A percentile compares a stretch with the other conserved stretches of the same genome.
Evolutionary conservation across 2,888 invertebrate genomes (phyloP).

Genomic region (Volucella inanis): DNA sequence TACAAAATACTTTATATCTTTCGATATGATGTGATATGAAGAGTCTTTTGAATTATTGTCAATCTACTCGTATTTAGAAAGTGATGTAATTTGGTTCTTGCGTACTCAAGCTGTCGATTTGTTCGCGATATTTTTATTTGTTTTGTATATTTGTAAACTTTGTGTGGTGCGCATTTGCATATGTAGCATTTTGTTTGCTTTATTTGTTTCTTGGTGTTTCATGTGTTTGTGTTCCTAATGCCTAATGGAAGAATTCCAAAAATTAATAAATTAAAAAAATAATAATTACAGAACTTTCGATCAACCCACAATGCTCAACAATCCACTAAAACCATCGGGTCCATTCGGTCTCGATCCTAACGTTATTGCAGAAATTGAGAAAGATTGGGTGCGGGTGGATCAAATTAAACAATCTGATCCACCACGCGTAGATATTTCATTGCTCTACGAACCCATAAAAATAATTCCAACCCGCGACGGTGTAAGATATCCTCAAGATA

Average conservation of each 20-base stretch:
- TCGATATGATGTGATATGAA: too few relatives aligned
- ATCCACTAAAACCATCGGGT: constrained; percentile 85
- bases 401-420: constrained; percentile 83
- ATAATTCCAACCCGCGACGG: constrained; percentile 84
- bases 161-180: not conserved
- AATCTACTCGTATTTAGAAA: too few relatives aligned
- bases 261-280: constrained; percentile 1
- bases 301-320: constrained; percentile 76
- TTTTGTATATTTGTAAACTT: constrained; percentile 14
- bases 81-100: too few relatives aligned
- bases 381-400: constrained; percentile 82
- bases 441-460: constrained; percentile 84
- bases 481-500: constrained; percentile 82
- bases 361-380: constrained; percentile 88
- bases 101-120: not conserved
- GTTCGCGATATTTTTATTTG: not conserved
- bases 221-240: constrained; percentile 20
- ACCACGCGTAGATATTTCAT: constrained; percentile 80
- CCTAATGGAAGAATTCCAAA: not conserved
- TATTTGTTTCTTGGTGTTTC: constrained; percentile 34
- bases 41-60: too few relatives aligned
- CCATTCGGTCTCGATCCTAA: constrained; percentile 91
- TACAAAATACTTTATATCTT: too few relatives aligned
- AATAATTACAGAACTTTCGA: constrained; percentile 80
- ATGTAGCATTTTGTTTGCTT: constrained; percentile 42